Evolutionary conservation across 2,797 vertebrate species (phyloP).

Genomic region (Tadarida brasiliensis): DNA sequence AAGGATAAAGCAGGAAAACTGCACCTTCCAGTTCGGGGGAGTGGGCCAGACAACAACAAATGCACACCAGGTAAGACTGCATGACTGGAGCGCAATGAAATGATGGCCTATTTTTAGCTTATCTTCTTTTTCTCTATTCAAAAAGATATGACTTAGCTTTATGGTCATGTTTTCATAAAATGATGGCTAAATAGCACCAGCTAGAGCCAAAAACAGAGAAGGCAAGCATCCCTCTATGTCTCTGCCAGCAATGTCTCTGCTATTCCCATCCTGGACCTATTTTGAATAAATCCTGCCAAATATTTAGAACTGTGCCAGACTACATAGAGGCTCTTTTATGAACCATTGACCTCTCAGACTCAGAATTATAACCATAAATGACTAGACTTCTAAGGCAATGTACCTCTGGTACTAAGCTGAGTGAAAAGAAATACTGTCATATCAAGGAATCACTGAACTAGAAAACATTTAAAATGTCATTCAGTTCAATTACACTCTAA

Average conservation of each 20-base stretch:
- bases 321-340: not conserved
- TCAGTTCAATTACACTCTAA: not conserved
- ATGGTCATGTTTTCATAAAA: slow-evolving; percentile 44
- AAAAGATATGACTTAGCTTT: slow-evolving; percentile 56
- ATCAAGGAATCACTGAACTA: not conserved
- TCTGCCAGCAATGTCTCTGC: not conserved
- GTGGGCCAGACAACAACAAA: not conserved
- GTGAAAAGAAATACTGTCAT: slow-evolving; percentile 9
- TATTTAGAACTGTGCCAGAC: not conserved
- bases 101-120: slow-evolving; percentile 65
- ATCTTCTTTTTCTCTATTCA: not conserved
- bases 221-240: not conserved
- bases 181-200: slow-evolving; percentile 45
- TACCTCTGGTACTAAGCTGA: not conserved
- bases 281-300: slow-evolving; percentile 33
- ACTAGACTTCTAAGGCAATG: not conserved
- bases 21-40: not conserved
- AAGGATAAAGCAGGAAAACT: not conserved
- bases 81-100: not conserved
- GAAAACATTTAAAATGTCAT: slow-evolving; percentile 33
- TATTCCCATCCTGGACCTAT: not conserved
- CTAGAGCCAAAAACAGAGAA: slow-evolving; percentile 39
- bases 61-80: not conserved
- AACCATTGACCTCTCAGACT: slow-evolving; percentile 24
- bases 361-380: slow-evolving; percentile 28